phyloP scores from a whole-genome alignment of 1,140 invertebrate species.

The Artemia franciscana region DNA sequence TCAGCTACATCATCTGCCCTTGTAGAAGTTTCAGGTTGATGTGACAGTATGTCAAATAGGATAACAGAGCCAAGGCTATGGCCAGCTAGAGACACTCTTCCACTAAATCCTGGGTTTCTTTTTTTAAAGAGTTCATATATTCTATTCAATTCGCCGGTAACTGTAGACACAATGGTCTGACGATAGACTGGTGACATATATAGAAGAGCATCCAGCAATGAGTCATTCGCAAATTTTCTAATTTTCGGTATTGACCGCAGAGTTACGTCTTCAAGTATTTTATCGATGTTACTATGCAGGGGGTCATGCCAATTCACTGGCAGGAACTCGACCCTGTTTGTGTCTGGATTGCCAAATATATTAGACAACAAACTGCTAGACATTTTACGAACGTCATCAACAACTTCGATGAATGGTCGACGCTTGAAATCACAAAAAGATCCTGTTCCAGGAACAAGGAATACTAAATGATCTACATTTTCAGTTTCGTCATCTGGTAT shows the following conservation, averaged over 20 bases:
- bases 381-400: slow-evolving; percentile 71
- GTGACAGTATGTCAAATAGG: slow-evolving; percentile 68
- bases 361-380: slow-evolving; percentile 52
- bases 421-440: slow-evolving; percentile 5
- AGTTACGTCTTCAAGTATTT: slow-evolving; percentile 60
- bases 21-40: slow-evolving; percentile 50
- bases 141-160: slow-evolving; percentile 64
- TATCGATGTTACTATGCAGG: slow-evolving; percentile 72
- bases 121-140: slow-evolving; percentile 51
- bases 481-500: slow-evolving; percentile 48
- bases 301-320: slow-evolving; percentile 82
- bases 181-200: slow-evolving; percentile 89
- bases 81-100: slow-evolving; percentile 60
- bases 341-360: slow-evolving; percentile 57
- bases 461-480: slow-evolving; percentile 72
- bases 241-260: slow-evolving; percentile 70
- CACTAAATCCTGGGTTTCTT: slow-evolving; percentile 59
- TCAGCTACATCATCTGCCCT: too few relatives aligned
- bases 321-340: slow-evolving; percentile 62
- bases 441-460: slow-evolving; percentile 76
- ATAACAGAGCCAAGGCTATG: slow-evolving; percentile 86
- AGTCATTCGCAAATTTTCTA: slow-evolving; percentile 79
- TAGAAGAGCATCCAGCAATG: slow-evolving; percentile 75
- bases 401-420: slow-evolving; percentile 28
- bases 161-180: slow-evolving; percentile 32